phyloP scores from a whole-genome alignment of 2,797 vertebrate species.

The Lophura swinhoii region DNA sequence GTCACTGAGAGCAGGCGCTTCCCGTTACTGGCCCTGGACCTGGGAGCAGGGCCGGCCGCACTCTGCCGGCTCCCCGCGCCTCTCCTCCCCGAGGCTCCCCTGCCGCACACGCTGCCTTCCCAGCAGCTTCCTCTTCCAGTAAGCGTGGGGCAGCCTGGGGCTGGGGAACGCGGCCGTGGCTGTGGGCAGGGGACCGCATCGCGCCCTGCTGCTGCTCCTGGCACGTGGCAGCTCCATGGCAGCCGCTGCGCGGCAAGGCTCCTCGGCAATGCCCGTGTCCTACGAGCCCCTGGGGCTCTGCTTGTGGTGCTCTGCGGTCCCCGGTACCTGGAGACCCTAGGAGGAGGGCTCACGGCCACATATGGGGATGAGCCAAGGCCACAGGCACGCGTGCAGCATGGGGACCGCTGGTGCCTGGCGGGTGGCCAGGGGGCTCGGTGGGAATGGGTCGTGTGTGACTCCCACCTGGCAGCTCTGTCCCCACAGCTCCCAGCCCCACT shows the following conservation, averaged over 20 bases:
- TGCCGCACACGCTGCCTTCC: conserved; percentile 10
- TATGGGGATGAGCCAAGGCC: neutral
- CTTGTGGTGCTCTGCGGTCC: rapidly evolving
- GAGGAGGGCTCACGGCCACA: rapidly evolving
- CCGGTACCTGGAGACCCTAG: rapidly evolving
- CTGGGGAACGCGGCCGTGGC: neutral
- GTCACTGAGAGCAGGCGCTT: conserved; percentile 74
- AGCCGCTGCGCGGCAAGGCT: rapidly evolving
- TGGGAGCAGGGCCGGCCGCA: conserved; percentile 43
- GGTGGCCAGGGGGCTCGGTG: neutral
- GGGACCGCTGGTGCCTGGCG: neutral
- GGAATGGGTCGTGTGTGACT: neutral
- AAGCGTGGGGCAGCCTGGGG: neutral
- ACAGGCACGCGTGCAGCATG: neutral
- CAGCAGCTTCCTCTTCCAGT: conserved; percentile 64
- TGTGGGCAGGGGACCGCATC: neutral
- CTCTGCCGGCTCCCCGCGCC: conserved; percentile 26
- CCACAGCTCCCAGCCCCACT: rapidly evolving
- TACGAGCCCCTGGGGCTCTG: neutral
- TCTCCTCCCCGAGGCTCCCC: conserved; percentile 35
- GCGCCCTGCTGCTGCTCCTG: neutral
- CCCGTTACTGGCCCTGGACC: conserved; percentile 75
- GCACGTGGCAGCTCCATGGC: neutral
- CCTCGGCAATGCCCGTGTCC: rapidly evolving
- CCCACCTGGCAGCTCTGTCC: neutral